phyloP scores from a whole-genome alignment of 2,797 vertebrate species.

The Stomatorhinus walkeri region DNA sequence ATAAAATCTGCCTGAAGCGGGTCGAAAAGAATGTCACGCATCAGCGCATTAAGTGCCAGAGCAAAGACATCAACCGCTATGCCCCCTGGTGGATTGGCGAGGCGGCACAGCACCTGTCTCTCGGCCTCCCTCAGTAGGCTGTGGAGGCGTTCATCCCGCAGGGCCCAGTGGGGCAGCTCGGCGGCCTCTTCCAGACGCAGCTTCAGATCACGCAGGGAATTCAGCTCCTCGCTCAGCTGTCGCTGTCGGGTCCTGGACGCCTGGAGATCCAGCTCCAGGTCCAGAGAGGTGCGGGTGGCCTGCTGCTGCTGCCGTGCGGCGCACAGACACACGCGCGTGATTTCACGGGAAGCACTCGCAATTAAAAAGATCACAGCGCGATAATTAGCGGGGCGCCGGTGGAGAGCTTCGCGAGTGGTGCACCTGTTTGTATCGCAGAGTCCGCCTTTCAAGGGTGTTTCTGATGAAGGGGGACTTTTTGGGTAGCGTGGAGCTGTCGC shows the following conservation, averaged over 20 bases:
- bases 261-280: conserved; percentile 99
- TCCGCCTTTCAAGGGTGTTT: conserved; percentile 90
- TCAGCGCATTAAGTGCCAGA: background rate
- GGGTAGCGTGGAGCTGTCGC: conserved; percentile 94
- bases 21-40: background rate
- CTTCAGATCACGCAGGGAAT: conserved; percentile 77
- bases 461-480: conserved; percentile 90
- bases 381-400: background rate
- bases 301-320: conserved; percentile 48
- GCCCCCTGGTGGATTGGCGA: conserved; percentile 12
- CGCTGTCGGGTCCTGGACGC: conserved; percentile 89
- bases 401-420: background rate
- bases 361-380: background rate
- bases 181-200: conserved; percentile 80
- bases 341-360: background rate
- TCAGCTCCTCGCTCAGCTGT: conserved; percentile 91
- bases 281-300: conserved; percentile 88
- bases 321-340: conserved; percentile 1
- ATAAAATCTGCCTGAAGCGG: background rate
- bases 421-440: conserved; percentile 91
- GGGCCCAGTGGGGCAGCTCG: conserved; percentile 82
- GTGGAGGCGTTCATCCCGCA: conserved; percentile 84
- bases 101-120: conserved; percentile 73
- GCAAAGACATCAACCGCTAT: accelerated
- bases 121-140: conserved; percentile 84